Percentiles rank a stretch among this genome's conserved stretches.
Conservation (phyloP, 2,888 invertebrate species). For the Vesta saturnalis region DNA sequence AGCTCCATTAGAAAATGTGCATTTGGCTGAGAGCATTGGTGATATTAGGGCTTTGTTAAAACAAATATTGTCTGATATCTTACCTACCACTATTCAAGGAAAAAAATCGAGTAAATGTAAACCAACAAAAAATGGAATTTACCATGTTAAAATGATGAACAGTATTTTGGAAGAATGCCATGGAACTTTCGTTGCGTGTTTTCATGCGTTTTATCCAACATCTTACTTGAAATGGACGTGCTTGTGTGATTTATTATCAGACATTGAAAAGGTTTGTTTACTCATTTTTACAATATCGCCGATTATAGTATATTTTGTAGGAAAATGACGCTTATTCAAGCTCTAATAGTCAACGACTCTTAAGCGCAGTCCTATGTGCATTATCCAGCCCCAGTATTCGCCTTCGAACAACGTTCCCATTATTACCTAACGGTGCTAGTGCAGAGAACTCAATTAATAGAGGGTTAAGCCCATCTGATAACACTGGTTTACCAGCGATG, state of each 20-base stretch:
- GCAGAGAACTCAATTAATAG: constrained; percentile 64
- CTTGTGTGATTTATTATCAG: constrained; percentile 82
- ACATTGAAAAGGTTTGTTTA: constrained; percentile 71
- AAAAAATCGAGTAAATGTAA: constrained; percentile 62
- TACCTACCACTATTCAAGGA: constrained; percentile 59
- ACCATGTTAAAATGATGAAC: constrained; percentile 70
- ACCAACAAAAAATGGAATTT: constrained; percentile 61
- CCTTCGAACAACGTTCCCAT: constrained; percentile 78
- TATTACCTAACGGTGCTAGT: constrained; percentile 63
- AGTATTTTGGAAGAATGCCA: constrained; percentile 90
- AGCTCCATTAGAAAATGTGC: constrained; percentile 74
- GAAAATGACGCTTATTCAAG: constrained; percentile 57
- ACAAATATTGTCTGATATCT: constrained; percentile 81
- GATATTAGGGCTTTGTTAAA: constrained; percentile 85
- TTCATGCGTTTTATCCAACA: constrained; percentile 96
- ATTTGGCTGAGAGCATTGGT: constrained; percentile 85
- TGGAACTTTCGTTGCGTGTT: constrained; percentile 89
- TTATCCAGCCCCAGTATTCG: constrained; percentile 82
- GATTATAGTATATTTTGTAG: constrained; percentile 46
- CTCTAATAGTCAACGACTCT: constrained; percentile 68
- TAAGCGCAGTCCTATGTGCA: constrained; percentile 86
- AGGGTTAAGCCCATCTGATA: constrained; percentile 74
- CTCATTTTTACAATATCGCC: not conserved
- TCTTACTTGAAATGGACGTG: constrained; percentile 93
- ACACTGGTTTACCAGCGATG: constrained; percentile 74